Evolutionary conservation across 2,113 vertebrate species (phyloP), one percentile per base, ranked within the genome.

Genomic region (Burhinus bistriatus): DNA sequence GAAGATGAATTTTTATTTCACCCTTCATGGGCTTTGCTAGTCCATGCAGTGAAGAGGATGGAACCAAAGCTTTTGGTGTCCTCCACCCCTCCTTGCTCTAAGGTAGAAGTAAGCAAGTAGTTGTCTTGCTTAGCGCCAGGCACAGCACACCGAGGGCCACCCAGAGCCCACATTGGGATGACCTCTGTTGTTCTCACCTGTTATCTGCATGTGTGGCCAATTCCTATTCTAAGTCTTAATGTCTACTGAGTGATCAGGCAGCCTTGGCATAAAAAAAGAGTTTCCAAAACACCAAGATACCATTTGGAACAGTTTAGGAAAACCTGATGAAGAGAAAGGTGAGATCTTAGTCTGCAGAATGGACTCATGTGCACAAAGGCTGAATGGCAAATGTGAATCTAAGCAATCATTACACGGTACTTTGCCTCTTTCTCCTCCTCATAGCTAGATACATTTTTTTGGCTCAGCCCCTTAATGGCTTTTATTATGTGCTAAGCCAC

Each of bases 371-470:
- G 68, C n/a, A 57, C 52, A 85, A 66, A 94, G 68, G 42, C 34
- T 64, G 83, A 92, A 71, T 94, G 87, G 95, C 78, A 94, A 80
- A 87, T 87, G 73, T 30, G 84, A 83, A 96, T 51, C 64, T 38
- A 54, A 87, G 81, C 84, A 84, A 36, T 85, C 85, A 72, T 95
- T 97, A 40, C 76, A 83, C 2, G 1, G 11, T 91, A 62, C 87
- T 95, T 65, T 55, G 69, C 89, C 59, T 94, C 72, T 64, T 71
- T 85, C 70, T 73, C 71, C 52, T 94, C 91, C 65, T 97, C 70
- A 32, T 59, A 90, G 94, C 93, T 94, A 84, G 88, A 85, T 72
- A 82, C 65, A 52, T 68, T 95, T 97, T 95, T 95, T 90, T 97
- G 92, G 69, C 94, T 95, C 90, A 91, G 76, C 45, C 61, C 55